Evolutionary conservation across 2,888 invertebrate genomes (phyloP), one percentile per base, ranked within the genome.

Genomic region (Drosophila austrosaltans): DNA sequence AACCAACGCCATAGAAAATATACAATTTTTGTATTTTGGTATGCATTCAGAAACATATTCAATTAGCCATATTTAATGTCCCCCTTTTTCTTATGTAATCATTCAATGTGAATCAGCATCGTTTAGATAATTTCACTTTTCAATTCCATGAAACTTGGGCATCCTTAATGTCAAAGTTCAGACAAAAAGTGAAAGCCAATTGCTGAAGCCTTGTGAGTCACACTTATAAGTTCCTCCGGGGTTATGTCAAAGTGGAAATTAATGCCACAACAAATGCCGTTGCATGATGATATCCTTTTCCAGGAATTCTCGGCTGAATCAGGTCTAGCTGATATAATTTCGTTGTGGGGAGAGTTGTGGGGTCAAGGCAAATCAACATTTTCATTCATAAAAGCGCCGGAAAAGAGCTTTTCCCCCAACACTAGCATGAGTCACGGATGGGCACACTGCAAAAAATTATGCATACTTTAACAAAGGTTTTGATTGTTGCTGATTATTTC

Each of bases 231-330:
- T 22, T 57, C 57, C 57, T 57, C 12, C 22, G 59, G 66, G 68
- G 58, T 60, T 58, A 60, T 30, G 68, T 32, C 7, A 20, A 59
- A 62, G 56, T 39, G 16, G 8, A 69, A 72, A 63, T 71, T 76
- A 69, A 76, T 70, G 82, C 77, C 84, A 84, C 74, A 88, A 89
- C 89, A 90, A 82, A 89, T 80, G 76, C 79, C 81, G 73, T 63
- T 78, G 76, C 77, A 80, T 82, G 87, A 82, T 86, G 78, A 76
- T 82, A 86, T 89, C 90, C 86, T 86, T 90, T 89, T 89, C 90
- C 89, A 80, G 82, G 89, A 89, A 89, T 80, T 64, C 62, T 40
- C 12, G 56, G 79, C 76, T 90, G 90, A 89, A 77, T 90, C 90
- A 89, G 79, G 54, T 67, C 61, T 25, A 8, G 48, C 48, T 25